Evolutionary conservation across 2,888 invertebrate species (phyloP).

Genomic region (Graphium colonna): DNA sequence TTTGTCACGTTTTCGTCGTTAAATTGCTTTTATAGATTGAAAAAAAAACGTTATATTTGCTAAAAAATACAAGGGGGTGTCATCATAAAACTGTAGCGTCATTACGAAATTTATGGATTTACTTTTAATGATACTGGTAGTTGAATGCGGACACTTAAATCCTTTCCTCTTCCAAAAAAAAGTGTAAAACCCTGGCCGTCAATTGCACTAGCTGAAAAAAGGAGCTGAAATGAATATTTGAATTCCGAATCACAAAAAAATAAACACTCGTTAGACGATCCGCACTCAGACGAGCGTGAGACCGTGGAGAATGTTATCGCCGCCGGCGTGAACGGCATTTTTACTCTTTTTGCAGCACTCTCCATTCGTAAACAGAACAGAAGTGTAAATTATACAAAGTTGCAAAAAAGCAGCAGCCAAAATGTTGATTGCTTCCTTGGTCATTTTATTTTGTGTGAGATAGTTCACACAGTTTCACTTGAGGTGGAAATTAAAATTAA

Average conservation of each 20-base stretch:
- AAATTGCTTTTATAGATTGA: no score
- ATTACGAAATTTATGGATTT: no score
- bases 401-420: slow-evolving; percentile 10
- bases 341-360: slow-evolving; percentile 14
- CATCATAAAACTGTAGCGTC: no score
- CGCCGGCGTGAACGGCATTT: slow-evolving; percentile 18
- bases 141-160: background rate
- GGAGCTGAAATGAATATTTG: slow-evolving; percentile 4
- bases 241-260: slow-evolving; percentile 21
- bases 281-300: slow-evolving; percentile 20
- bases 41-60: no score
- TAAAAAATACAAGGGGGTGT: no score
- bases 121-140: no score
- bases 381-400: slow-evolving; percentile 17
- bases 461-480: background rate
- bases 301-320: slow-evolving; percentile 23
- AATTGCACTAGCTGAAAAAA: slow-evolving; percentile 8
- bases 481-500: no score
- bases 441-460: background rate
- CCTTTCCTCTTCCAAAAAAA: background rate
- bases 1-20: no score
- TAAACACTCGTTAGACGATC: slow-evolving; percentile 22
- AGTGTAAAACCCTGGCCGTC: slow-evolving; percentile 9
- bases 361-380: slow-evolving; percentile 9
- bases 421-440: background rate